Base-by-base conservation (phyloP, 1,140 invertebrate species). In the Lucilia cuprina region DNA sequence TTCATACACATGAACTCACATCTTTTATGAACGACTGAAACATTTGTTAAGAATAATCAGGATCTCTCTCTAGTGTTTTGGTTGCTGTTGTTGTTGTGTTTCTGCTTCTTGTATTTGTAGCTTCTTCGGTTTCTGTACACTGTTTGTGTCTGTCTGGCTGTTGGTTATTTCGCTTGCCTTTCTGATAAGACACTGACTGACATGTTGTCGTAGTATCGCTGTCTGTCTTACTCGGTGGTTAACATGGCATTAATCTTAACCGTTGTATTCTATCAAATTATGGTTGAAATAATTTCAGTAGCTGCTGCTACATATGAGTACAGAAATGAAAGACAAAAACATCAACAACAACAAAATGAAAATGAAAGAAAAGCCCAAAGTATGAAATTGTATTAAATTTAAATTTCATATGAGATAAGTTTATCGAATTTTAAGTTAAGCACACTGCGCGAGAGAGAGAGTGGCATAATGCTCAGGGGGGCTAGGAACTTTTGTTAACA, bases 231-330 rank as follows among this genome's bases (percentile, higher is more conserved):
- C 65, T 70, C 12, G 65, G 65, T 21, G 65, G 65, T 70, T 70
- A 70, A 70, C 65, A 70, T 70, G n/a, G n/a, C 65, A 70, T 70
- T 70, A 70, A 70, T 70, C 65, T 19, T 70, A 70, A 70, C 65
- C 65, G 19, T 9, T 70, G 65, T 21, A 70, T 70, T 25, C n/a
- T 25, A 70, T 70, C 65, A 70, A 70, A 70, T 70, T 70, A 70
- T 70, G 65, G 65, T 70, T 70, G 19, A 70, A 70, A 70, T 19
- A 70, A 70, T 70, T 70, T 70, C 19, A 7, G 65, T 70, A 21
- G 55, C 14, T 7, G 25, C 25, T 30, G 25, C 25, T n/a, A 60
- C 0, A n/a, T 60, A 41, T 41, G 41, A 41, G 7, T 41, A 5
- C 41, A 41, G 25, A 30, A 30, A 30, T 30, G 25, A 30, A 30